These are phyloP conservation scores for Cirrhinus molitorella DNA, from an alignment of 2,797 vertebrate genomes.

Conservation along the genomic window DNA sequence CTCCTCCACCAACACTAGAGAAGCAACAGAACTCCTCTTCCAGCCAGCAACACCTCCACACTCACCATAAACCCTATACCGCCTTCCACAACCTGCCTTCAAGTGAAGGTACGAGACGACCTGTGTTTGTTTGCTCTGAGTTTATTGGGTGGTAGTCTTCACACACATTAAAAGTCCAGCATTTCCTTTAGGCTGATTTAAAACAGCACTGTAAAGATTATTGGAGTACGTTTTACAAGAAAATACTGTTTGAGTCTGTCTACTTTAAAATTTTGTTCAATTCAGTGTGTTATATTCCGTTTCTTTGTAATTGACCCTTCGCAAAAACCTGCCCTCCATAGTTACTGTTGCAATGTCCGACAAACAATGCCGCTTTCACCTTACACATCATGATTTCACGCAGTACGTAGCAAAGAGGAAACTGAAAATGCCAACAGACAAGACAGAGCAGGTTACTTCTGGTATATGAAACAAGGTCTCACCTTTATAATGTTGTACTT, in stretches of 20 bases:
- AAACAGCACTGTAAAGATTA: not conserved
- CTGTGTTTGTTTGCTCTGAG: not conserved
- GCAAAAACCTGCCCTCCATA: too few relatives aligned
- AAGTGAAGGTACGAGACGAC: constrained; percentile 77
- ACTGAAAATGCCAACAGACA: too few relatives aligned
- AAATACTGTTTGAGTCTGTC: not conserved
- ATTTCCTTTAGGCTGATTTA: not conserved
- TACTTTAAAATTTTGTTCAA: not conserved
- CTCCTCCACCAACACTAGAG: constrained; percentile 82
- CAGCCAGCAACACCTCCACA: constrained; percentile 79
- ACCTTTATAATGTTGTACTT: too few relatives aligned
- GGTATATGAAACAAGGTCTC: too few relatives aligned
- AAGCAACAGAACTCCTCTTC: constrained; percentile 81
- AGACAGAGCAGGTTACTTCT: too few relatives aligned
- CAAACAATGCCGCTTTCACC: too few relatives aligned
- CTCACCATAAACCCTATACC: constrained; percentile 84
- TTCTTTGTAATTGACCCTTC: not conserved
- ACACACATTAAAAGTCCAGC: constrained; percentile 1
- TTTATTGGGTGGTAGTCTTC: not conserved
- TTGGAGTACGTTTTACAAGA: not conserved
- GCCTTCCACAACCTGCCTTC: constrained; percentile 85
- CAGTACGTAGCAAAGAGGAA: too few relatives aligned
- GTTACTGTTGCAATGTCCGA: too few relatives aligned
- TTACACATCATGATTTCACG: too few relatives aligned
- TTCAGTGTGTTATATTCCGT: not conserved